Evolutionary conservation across 2,797 vertebrate species (phyloP).

Genomic region (Sardinella longiceps): DNA sequence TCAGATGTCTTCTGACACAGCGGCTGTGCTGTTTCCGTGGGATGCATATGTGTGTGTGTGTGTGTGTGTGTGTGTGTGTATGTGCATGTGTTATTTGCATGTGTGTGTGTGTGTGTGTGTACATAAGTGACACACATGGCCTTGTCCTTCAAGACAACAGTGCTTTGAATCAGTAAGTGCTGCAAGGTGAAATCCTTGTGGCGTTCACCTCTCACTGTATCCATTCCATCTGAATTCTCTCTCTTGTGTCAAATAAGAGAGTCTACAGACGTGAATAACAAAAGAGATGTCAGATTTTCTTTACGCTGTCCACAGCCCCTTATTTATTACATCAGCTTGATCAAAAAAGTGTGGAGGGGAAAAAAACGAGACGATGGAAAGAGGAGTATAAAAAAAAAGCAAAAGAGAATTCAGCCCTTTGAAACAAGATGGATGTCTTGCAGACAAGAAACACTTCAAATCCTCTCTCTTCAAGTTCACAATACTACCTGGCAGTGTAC

Average conservation of each 20-base stretch:
- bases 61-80: not conserved
- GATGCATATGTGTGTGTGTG: not conserved
- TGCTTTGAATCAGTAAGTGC: not conserved
- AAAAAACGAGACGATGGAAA: slow-evolving; percentile 23
- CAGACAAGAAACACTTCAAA: slow-evolving; percentile 53
- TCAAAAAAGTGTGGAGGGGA: slow-evolving; percentile 37
- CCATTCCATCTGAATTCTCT: not conserved
- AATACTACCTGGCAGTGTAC: slow-evolving; percentile 45
- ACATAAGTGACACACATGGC: slow-evolving; percentile 22
- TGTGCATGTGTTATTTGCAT: slow-evolving; percentile 53
- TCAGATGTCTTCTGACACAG: slow-evolving; percentile 12
- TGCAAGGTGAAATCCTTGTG: not conserved
- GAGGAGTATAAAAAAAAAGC: slow-evolving; percentile 31
- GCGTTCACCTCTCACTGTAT: not conserved
- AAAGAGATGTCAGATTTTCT: slow-evolving; percentile 34
- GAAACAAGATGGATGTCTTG: slow-evolving; percentile 47
- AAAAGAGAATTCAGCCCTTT: slow-evolving; percentile 42
- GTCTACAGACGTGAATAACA: slow-evolving; percentile 50
- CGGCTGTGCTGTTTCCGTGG: not conserved
- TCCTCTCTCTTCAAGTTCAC: slow-evolving; percentile 48
- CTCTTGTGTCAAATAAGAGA: slow-evolving; percentile 42
- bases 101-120: slow-evolving; percentile 45
- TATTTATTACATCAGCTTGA: slow-evolving; percentile 60
- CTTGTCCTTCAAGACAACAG: not conserved
- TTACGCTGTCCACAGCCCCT: not conserved